Conservation (phyloP, 2,888 invertebrate genomes). For the Mythimna pallens region DNA sequence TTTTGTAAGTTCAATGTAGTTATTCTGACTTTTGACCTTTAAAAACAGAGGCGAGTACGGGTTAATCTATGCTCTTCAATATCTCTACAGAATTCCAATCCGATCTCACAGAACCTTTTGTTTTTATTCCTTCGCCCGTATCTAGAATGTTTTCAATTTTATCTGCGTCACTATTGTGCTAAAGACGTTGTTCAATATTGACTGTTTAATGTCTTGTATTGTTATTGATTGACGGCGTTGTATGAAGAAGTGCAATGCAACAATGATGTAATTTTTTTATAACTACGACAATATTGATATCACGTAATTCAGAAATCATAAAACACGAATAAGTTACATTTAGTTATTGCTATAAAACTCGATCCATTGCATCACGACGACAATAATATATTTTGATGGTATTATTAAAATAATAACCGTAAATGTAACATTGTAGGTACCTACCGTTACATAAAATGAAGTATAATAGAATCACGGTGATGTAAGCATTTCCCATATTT, state of each 20-base stretch:
- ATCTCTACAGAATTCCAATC: neutral
- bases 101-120: neutral
- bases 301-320: constrained; percentile 58
- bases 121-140: neutral
- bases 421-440: constrained; percentile 65
- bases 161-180: constrained; percentile 28
- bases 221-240: constrained; percentile 19
- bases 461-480: constrained; percentile 66
- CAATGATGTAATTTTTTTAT: constrained; percentile 43
- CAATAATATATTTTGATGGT: constrained; percentile 66
- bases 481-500: constrained; percentile 72
- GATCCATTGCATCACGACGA: constrained; percentile 61
- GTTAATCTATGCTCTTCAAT: neutral
- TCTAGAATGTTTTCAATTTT: constrained; percentile 24
- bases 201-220: constrained; percentile 18
- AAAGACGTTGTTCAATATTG: constrained; percentile 41
- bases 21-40: neutral
- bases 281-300: constrained; percentile 40
- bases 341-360: constrained; percentile 55
- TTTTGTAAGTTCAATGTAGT: constrained; percentile 2
- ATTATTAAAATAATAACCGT: constrained; percentile 74
- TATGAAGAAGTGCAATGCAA: constrained; percentile 39
- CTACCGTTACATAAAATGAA: constrained; percentile 62
- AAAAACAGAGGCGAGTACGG: no score
- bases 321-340: constrained; percentile 51